Conservation (phyloP, 2,797 vertebrate species). For the Mus minutoides region DNA sequence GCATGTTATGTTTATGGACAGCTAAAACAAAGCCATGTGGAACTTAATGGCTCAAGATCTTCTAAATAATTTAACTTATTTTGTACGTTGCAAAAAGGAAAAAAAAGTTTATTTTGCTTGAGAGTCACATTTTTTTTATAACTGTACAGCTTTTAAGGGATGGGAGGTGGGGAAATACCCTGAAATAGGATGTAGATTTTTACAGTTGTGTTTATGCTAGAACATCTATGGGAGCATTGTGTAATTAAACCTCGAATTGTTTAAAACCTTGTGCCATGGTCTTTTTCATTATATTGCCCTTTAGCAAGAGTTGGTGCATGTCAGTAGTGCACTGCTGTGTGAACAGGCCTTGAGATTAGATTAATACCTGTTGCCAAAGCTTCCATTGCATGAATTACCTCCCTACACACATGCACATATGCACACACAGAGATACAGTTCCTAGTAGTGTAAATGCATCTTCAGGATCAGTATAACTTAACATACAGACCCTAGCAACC, state of each 20-base stretch:
- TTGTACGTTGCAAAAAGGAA: constrained; percentile 84
- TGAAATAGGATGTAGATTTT: constrained; percentile 83
- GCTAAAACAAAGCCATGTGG: constrained; percentile 72
- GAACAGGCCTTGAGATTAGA: constrained; percentile 67
- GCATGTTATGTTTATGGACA: constrained; percentile 61
- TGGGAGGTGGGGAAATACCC: constrained; percentile 78
- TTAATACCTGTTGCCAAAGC: constrained; percentile 61
- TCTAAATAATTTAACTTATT: constrained; percentile 86
- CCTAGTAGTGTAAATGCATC: constrained; percentile 61
- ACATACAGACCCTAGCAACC: constrained; percentile 45
- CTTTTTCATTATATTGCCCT: constrained; percentile 77
- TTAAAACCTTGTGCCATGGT: constrained; percentile 78
- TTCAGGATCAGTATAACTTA: constrained; percentile 53
- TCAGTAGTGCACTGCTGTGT: constrained; percentile 58
- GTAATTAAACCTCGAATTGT: constrained; percentile 84
- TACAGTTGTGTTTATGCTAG: constrained; percentile 80
- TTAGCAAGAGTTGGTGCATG: constrained; percentile 73
- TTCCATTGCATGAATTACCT: constrained; percentile 66
- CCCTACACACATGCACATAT: background rate
- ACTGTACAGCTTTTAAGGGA: constrained; percentile 82
- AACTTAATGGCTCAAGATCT: constrained; percentile 74
- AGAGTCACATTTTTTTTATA: constrained; percentile 81
- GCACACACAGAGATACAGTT: background rate
- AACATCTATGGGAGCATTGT: constrained; percentile 78
- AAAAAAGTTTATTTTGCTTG: constrained; percentile 84